phyloP scores from a whole-genome alignment of 1,140 invertebrate genomes.

The Rhopalosiphum padi region DNA sequence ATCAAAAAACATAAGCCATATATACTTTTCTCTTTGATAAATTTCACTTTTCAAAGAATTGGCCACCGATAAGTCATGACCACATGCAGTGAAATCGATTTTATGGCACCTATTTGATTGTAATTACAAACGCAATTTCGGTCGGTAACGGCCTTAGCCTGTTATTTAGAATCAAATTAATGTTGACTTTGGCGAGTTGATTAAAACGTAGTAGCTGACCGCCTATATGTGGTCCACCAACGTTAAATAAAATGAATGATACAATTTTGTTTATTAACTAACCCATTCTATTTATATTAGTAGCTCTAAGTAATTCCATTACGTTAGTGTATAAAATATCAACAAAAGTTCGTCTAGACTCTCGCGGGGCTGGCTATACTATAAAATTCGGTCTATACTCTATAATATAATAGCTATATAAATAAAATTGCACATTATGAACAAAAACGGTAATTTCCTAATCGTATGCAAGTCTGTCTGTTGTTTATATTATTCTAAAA shows the following conservation, averaged over 20 bases:
- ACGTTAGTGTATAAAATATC: background rate
- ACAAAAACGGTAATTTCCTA: background rate
- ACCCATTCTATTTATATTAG: slow-evolving; percentile 16
- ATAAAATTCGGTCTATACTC: background rate
- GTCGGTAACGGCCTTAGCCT: background rate
- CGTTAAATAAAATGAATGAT: background rate
- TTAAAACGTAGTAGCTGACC: slow-evolving; percentile 32
- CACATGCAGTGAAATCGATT: background rate
- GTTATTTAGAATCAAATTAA: slow-evolving; percentile 17
- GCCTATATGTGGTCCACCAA: background rate
- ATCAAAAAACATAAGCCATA: background rate
- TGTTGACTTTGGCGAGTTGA: slow-evolving; percentile 25
- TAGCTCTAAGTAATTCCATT: background rate
- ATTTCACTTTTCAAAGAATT: background rate
- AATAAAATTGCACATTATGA: background rate
- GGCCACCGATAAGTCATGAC: background rate
- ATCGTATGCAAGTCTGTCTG: background rate
- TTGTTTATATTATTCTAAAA: background rate
- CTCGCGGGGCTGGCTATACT: background rate
- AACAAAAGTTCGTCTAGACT: background rate
- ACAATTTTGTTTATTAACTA: background rate
- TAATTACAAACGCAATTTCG: slow-evolving; percentile 8
- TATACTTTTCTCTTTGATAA: background rate
- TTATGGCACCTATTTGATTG: background rate
- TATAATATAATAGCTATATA: background rate